phyloP scores from a whole-genome alignment of 2,113 vertebrate species.

The Pteropus alecto region DNA sequence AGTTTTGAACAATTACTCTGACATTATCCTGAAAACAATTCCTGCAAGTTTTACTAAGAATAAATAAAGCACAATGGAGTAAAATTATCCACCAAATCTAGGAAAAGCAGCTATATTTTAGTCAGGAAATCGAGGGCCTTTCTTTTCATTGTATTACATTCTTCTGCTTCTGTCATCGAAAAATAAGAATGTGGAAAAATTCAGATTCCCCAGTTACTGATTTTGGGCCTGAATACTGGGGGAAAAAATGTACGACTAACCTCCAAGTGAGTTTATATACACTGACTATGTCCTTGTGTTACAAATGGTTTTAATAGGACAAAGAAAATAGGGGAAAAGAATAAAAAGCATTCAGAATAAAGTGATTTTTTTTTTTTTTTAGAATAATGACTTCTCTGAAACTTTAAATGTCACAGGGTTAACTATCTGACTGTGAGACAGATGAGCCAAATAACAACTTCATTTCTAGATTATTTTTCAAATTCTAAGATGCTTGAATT shows the following conservation, averaged over 20 bases:
- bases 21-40: slow-evolving; percentile 82
- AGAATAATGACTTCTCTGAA: not conserved
- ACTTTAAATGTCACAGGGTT: not conserved
- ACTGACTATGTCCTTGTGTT: not conserved
- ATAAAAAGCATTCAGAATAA: not conserved
- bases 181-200: slow-evolving; percentile 71
- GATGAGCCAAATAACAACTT: not conserved
- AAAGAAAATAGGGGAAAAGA: not conserved
- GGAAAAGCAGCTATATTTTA: slow-evolving; percentile 78
- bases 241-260: not conserved
- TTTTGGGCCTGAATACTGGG: not conserved
- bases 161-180: slow-evolving; percentile 67
- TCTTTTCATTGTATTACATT: slow-evolving; percentile 76
- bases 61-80: slow-evolving; percentile 83
- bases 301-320: slow-evolving; percentile 51
- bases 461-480: not conserved
- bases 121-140: slow-evolving; percentile 82
- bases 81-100: slow-evolving; percentile 81
- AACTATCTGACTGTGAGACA: not conserved
- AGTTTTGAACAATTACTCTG: slow-evolving; percentile 77
- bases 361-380: not conserved
- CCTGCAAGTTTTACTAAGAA: slow-evolving; percentile 78
- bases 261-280: slow-evolving; percentile 7
- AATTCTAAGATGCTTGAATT: not conserved
- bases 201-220: slow-evolving; percentile 51